Evolutionary conservation across 2,888 invertebrate genomes (phyloP).

Genomic region (Pandemis heparana): DNA sequence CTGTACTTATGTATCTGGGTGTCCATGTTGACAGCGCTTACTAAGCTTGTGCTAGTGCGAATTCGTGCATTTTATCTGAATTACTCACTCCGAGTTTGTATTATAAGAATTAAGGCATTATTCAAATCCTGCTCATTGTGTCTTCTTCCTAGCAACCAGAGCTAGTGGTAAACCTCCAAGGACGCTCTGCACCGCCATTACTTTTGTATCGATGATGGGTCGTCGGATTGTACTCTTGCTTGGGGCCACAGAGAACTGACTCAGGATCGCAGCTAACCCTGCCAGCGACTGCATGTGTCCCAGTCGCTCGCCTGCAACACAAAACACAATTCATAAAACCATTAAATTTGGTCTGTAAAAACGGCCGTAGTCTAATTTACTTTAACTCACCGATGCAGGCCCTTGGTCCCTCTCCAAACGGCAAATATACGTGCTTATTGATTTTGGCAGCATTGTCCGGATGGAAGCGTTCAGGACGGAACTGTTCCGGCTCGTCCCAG

Average conservation of each 20-base stretch:
- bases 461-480: slow-evolving; percentile 65
- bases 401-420: slow-evolving; percentile 33
- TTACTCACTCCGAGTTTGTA: no score
- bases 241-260: slow-evolving; percentile 39
- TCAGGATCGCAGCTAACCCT: slow-evolving; percentile 41
- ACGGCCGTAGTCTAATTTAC: no score
- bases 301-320: slow-evolving; percentile 42
- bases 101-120: no score
- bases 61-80: no score
- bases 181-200: slow-evolving; percentile 44
- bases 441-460: slow-evolving; percentile 41
- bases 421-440: slow-evolving; percentile 19
- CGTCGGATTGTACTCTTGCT: slow-evolving; percentile 37
- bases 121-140: not conserved
- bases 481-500: slow-evolving; percentile 63
- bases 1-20: no score
- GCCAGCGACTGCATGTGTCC: slow-evolving; percentile 45
- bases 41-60: no score
- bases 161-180: slow-evolving; percentile 46
- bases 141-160: slow-evolving; percentile 39
- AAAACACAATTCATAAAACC: no score
- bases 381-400: slow-evolving; percentile 34
- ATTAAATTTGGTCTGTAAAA: no score
- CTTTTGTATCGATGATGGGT: slow-evolving; percentile 40
- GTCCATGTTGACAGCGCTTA: no score